Percentiles rank a stretch among this genome's conserved stretches.
These are phyloP conservation scores for Hirtodrosophila histrioides DNA, from an alignment of 2,888 invertebrate genomes.

Conservation along the genomic window DNA sequence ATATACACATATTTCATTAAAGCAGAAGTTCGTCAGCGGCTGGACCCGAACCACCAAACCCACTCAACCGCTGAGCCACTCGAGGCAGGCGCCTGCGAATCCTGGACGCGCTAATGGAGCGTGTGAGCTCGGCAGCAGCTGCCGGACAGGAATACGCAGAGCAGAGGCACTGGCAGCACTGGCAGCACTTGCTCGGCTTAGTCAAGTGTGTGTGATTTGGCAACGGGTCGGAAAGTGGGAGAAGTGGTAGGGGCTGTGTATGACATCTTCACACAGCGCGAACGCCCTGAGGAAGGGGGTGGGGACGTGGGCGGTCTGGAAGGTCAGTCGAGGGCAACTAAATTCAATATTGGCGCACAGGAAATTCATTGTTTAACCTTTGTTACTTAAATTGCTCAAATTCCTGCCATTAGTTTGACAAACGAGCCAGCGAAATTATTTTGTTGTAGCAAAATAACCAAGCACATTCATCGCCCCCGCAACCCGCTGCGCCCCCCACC, in stretches of 20 bases:
- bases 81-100: constrained; percentile 34
- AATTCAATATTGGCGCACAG: constrained; percentile 74
- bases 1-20: constrained; percentile 69
- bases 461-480: constrained; percentile 14
- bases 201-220: constrained; percentile 62
- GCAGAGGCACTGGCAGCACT: background rate
- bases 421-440: constrained; percentile 78
- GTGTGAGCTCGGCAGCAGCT: constrained; percentile 67
- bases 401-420: constrained; percentile 80
- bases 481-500: background rate
- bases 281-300: constrained; percentile 3
- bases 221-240: constrained; percentile 13
- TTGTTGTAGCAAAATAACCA: constrained; percentile 58
- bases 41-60: background rate
- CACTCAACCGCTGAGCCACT: constrained; percentile 35
- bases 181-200: constrained; percentile 61
- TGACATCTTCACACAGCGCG: constrained; percentile 56
- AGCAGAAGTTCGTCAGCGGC: constrained; percentile 22
- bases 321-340: constrained; percentile 37
- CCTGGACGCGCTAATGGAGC: constrained; percentile 76
- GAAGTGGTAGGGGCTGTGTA: background rate
- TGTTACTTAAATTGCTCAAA: constrained; percentile 79
- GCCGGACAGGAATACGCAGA: constrained; percentile 16
- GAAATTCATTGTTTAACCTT: constrained; percentile 81
- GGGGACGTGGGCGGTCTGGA: background rate